These are phyloP conservation scores for Phasianus colchicus DNA, from an alignment of 2,113 vertebrate genomes.

Conservation along the genomic window DNA sequence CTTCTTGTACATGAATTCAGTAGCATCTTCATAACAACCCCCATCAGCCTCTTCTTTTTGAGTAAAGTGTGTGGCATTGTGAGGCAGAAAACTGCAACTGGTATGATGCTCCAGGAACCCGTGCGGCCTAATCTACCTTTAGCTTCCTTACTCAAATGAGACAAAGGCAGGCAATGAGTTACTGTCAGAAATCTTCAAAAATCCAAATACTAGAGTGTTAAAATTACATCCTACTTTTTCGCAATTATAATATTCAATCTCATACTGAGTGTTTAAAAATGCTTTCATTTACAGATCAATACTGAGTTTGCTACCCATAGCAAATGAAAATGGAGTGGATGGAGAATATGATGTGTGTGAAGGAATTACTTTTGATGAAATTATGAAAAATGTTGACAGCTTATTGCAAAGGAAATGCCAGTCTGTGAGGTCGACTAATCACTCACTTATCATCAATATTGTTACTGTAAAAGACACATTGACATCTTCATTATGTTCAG, in stretches of 20 bases:
- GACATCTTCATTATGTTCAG: slow-evolving; percentile 80
- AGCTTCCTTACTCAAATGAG: neutral
- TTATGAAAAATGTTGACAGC: slow-evolving; percentile 78
- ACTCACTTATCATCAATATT: slow-evolving; percentile 88
- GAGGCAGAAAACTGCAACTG: rapidly evolving
- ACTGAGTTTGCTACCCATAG: slow-evolving; percentile 86
- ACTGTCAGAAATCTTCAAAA: neutral
- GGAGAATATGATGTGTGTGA: slow-evolving; percentile 82
- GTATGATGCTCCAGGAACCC: neutral
- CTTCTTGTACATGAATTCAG: neutral
- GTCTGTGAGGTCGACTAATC: slow-evolving; percentile 61
- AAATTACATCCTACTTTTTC: neutral
- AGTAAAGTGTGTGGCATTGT: neutral
- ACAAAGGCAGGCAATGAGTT: neutral
- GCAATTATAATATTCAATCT: neutral
- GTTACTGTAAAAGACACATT: slow-evolving; percentile 87
- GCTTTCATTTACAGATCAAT: slow-evolving; percentile 80
- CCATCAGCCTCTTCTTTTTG: neutral
- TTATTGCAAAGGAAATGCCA: slow-evolving; percentile 84
- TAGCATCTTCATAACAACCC: neutral
- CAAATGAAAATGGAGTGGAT: slow-evolving; percentile 41
- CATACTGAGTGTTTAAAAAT: neutral
- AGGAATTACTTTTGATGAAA: slow-evolving; percentile 89
- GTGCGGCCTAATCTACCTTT: neutral
- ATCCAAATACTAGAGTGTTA: neutral